Evolutionary conservation across 2,888 invertebrate genomes (phyloP), one percentile per base, ranked within the genome.

Genomic region (Panopea generosa): DNA sequence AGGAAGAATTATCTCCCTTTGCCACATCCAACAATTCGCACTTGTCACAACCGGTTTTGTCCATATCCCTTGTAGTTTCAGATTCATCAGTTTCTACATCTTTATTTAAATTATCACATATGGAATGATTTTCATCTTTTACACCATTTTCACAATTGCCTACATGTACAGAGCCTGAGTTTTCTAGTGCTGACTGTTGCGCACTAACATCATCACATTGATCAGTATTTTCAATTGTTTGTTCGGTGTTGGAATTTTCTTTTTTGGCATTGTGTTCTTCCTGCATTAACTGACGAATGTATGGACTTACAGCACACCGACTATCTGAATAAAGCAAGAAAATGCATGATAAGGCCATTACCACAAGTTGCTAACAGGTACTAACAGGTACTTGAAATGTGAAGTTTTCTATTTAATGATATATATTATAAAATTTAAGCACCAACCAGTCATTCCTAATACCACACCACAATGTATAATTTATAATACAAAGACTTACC

Each of bases 251-350:
- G 18, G 16, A 4, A 60, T 6, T 2, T 50, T 26, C 29, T 49
- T 72, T 55, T 62, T 73, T 81, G 0, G 81, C 65, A n/a, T 85
- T 62, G 49, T 82, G 73, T 62, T 90, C 86, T 66, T 89, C 89
- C 55, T 87, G 82, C 91, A 91, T 90, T 55, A 92, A 76, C 57
- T 90, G 86, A 33, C 86, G 82, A 59, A 91, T 84, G 66, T 90
- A 91, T 14, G 90, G 86, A 83, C 91, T 91, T 40, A 86, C 77
- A n/a, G 87, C 74, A 55, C 77, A 69, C 20, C 89, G 86, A 20
- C 82, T 85, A 29, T 90, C 91, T 91, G 80, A 65, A 86, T 75
- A n/a, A 45, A 60, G 56, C 33, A 4, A 33, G 11, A 11, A 33
- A 11, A 33, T 7, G 33, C 33, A 33, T 4, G 33, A 33, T 33